Percentiles rank a stretch among this genome's conserved stretches.
These are phyloP conservation scores for Aramus guarauna DNA, from an alignment of 2,113 vertebrate species.

Conservation along the genomic window DNA sequence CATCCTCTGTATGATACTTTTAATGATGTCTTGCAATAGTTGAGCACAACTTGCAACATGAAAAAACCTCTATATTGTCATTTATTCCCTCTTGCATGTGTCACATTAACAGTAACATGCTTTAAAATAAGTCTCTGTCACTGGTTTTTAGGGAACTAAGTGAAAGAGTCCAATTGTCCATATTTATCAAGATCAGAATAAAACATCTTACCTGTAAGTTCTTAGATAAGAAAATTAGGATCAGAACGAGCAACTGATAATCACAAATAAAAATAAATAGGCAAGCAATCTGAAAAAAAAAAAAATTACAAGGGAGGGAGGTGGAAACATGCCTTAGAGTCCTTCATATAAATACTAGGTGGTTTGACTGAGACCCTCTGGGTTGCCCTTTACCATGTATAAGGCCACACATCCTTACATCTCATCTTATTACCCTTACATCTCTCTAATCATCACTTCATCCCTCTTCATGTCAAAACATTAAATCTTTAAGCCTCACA, in stretches of 20 bases:
- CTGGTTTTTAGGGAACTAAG: neutral
- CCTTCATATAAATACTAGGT: neutral
- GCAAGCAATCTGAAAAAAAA: neutral
- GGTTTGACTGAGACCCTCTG: neutral
- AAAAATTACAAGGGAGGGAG: neutral
- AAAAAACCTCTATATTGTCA: neutral
- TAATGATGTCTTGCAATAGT: neutral
- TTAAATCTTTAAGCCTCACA: neutral
- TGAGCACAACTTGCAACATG: neutral
- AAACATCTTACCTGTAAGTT: neutral
- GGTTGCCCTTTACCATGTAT: neutral
- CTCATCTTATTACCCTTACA: neutral
- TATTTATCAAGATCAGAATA: neutral
- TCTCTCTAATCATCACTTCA: neutral
- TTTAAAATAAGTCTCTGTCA: neutral
- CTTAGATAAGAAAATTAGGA: neutral
- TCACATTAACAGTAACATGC: neutral
- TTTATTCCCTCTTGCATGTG: neutral
- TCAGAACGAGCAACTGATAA: neutral
- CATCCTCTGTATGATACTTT: neutral
- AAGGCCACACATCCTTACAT: too few species aligned
- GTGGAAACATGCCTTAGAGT: neutral
- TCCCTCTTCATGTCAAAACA: neutral
- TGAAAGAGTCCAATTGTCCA: neutral
- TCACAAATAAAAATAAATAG: neutral